Conservation (phyloP, 2,888 invertebrate genomes). For the Tribolium freemani region DNA sequence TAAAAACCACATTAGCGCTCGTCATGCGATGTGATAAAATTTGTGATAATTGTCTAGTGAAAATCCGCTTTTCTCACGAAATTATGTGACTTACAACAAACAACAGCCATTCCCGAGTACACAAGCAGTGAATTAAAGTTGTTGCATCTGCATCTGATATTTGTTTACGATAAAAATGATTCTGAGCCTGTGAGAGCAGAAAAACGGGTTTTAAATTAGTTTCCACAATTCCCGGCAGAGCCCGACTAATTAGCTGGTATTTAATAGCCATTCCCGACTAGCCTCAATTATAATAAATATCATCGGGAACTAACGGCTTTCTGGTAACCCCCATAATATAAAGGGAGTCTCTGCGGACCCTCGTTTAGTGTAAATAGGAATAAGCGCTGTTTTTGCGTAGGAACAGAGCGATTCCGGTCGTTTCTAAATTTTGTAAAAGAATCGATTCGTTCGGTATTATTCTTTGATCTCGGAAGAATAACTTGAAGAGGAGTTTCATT, state of each 20-base stretch:
- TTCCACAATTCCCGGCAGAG: slow-evolving; percentile 12
- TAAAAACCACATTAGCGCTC: not conserved
- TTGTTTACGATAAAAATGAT: not conserved
- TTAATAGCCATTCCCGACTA: slow-evolving; percentile 31
- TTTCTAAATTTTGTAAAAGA: slow-evolving; percentile 2
- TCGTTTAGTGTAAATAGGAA: slow-evolving; percentile 5
- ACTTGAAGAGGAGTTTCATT: slow-evolving; percentile 5
- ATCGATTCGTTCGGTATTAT: not conserved
- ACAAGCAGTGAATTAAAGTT: slow-evolving; percentile 11
- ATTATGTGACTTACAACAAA: not conserved
- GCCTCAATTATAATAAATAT: slow-evolving; percentile 31
- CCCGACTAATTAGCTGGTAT: slow-evolving; percentile 27
- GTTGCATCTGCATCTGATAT: slow-evolving; percentile 5
- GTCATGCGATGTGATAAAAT: not conserved
- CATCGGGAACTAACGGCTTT: slow-evolving; percentile 17
- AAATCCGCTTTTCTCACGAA: not conserved
- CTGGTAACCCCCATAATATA: slow-evolving; percentile 15
- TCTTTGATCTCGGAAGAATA: slow-evolving; percentile 9
- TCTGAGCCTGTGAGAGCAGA: not conserved
- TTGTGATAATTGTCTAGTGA: not conserved
- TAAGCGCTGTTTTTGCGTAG: slow-evolving; percentile 1
- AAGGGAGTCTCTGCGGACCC: not conserved
- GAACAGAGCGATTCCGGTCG: not conserved
- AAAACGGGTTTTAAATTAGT: not conserved
- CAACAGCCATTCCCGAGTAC: not conserved